Base-by-base conservation (phyloP, 2,797 vertebrate genomes). In the Hypotaenidia philippensis region DNA sequence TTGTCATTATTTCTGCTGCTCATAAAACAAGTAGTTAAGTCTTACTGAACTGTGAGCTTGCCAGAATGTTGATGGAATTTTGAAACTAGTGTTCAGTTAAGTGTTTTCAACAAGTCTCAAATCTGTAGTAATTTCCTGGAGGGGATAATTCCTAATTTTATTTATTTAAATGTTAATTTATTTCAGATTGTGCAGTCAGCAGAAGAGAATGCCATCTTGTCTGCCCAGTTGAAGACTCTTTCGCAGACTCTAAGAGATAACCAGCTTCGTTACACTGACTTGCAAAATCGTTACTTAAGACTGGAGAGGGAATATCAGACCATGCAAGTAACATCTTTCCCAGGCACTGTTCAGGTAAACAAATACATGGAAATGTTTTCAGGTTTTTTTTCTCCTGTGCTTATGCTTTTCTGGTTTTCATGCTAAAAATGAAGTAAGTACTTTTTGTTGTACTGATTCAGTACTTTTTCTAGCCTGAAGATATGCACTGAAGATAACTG, bases 171-270 rank as follows among this genome's bases (percentile, higher is more conserved):
- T 56, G 22, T 29, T 68, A 8, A 13, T 84, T 87, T 47, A 20
- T 86, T 89, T 27, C 82, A 99, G 99, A 93, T 98, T 61, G 97
- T 98, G 96, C 98, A 99, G 96, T 95, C 97, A 2, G 81, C 97
- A 52, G 98, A 99, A 93, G 99, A 99, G 97, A 99, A 98, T 78
- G 94, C 93, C 18, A 83, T 97, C 0, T 92, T 98, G 29, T 97
- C 98, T 22, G 96, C 97, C 79, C 99, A 99, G 94, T 78, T 99
- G 79, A 98, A 98, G 88, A 83, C 96, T 1, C 97, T 99, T 11
- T 99, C 98, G 8, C 99, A 99, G 82, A 98, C 98, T 17, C 97
- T 99, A 55, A 98, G 98, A 88, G 99, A 99, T 69, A 98, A 97
- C 27, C 99, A 98, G 88, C 92, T 97, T 25, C 97, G 83, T 77